Percentiles rank a stretch among this genome's conserved stretches.
Conservation (phyloP, 2,113 vertebrate species). For the Notothenia rossii region DNA sequence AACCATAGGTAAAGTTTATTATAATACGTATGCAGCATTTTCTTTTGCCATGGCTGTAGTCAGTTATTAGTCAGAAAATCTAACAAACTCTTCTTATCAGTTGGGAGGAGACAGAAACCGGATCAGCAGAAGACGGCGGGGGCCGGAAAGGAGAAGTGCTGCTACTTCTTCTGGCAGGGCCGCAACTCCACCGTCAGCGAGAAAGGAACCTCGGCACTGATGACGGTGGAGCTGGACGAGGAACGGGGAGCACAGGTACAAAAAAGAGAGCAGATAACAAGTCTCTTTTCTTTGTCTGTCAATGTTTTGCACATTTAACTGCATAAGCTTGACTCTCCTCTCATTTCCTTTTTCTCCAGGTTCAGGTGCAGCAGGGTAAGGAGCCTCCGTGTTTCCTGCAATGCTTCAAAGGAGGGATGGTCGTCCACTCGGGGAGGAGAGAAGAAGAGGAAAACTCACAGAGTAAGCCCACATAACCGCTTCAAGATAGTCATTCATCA, state of each 20-base stretch:
- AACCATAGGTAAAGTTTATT: too few relatives aligned
- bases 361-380: constrained; percentile 97
- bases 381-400: constrained; percentile 97
- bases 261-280: background rate
- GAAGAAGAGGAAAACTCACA: constrained; percentile 97
- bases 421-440: constrained; percentile 93
- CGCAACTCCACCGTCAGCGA: constrained; percentile 94
- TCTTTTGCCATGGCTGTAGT: too few relatives aligned
- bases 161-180: constrained; percentile 99
- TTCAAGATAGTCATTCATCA: background rate
- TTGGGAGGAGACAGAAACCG: constrained; percentile 93
- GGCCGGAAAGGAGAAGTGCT: constrained; percentile 91
- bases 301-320: too few relatives aligned
- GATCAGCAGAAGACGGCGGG: constrained; percentile 87
- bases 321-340: too few relatives aligned
- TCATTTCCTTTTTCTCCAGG: constrained; percentile 74
- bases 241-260: constrained; percentile 94
- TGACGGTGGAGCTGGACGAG: constrained; percentile 97
- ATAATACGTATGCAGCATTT: too few relatives aligned
- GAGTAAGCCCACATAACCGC: constrained; percentile 81
- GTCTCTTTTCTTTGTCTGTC: too few relatives aligned
- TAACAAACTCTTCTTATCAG: constrained; percentile 70
- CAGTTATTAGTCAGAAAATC: background rate
- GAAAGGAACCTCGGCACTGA: constrained; percentile 96
- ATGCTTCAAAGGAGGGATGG: constrained; percentile 97